phyloP scores from a whole-genome alignment of 2,888 invertebrate species.

The Drosophila recens region DNA sequence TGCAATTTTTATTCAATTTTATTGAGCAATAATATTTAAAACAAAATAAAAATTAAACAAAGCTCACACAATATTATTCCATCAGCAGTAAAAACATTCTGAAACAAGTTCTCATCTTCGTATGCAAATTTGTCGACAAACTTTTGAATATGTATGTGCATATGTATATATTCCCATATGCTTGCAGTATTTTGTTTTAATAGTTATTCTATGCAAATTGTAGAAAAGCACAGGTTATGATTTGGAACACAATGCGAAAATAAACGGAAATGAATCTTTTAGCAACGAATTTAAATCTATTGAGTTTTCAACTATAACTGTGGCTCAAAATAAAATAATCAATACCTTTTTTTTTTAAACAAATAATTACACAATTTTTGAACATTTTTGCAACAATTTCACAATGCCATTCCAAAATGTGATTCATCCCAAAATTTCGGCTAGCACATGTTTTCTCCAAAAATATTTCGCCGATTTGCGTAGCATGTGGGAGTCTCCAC shows the following conservation, averaged over 20 bases:
- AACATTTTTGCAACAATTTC: constrained; percentile 17
- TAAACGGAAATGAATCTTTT: constrained; percentile 58
- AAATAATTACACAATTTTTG: constrained; percentile 11
- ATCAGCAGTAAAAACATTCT: constrained; percentile 26
- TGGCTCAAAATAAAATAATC: neutral
- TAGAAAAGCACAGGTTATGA: constrained; percentile 16
- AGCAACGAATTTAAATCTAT: constrained; percentile 17
- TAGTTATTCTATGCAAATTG: constrained; percentile 68
- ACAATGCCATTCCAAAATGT: constrained; percentile 33
- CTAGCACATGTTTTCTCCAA: constrained; percentile 54
- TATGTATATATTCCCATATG: constrained; percentile 24
- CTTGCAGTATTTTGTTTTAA: constrained; percentile 29
- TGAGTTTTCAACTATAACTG: neutral
- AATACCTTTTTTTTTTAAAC: neutral
- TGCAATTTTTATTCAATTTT: constrained; percentile 17
- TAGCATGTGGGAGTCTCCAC: constrained; percentile 56
- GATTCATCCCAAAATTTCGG: constrained; percentile 39
- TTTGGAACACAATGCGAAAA: constrained; percentile 29
- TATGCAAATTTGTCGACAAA: constrained; percentile 56
- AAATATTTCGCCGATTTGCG: constrained; percentile 32
- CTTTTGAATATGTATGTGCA: constrained; percentile 25
- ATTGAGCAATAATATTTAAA: constrained; percentile 7
- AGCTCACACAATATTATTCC: constrained; percentile 24
- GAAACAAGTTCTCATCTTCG: constrained; percentile 59
- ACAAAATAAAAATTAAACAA: constrained; percentile 4